Evolutionary conservation across 2,888 invertebrate species (phyloP).

Genomic region (Luperina nickerlii): DNA sequence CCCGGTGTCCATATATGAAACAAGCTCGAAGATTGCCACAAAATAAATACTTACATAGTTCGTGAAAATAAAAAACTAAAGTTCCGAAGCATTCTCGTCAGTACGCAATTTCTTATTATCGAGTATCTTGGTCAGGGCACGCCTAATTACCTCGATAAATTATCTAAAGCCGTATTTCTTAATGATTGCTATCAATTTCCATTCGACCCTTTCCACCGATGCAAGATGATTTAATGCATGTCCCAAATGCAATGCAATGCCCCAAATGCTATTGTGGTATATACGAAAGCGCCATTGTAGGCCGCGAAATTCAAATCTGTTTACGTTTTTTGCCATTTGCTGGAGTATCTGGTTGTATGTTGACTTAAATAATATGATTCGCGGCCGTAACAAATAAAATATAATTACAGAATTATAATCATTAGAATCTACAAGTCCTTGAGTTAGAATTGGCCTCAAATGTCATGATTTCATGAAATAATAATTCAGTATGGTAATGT

Average conservation of each 20-base stretch:
- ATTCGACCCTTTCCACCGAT: not conserved
- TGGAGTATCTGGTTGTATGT: too few species aligned
- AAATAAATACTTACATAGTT: slow-evolving; percentile 12
- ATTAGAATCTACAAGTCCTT: too few species aligned
- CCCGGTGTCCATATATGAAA: not conserved
- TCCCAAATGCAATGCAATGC: not conserved
- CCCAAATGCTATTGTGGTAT: slow-evolving; percentile 3
- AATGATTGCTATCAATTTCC: slow-evolving; percentile 8
- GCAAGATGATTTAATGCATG: not conserved
- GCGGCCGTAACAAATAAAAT: too few species aligned
- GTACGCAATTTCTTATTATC: slow-evolving; percentile 20
- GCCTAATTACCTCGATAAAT: slow-evolving; percentile 13
- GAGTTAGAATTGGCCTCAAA: too few species aligned
- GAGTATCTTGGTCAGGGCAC: not conserved
- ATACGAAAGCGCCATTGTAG: not conserved
- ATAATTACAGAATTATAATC: too few species aligned
- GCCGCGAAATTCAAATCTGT: not conserved
- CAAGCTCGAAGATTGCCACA: not conserved
- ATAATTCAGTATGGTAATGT: too few species aligned
- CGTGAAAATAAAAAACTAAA: not conserved
- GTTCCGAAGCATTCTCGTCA: too few species aligned
- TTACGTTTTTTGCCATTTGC: not conserved
- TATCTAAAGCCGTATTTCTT: slow-evolving; percentile 17
- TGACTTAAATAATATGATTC: too few species aligned
- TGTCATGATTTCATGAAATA: too few species aligned